Percentiles rank a stretch among this genome's conserved stretches.
Conservation (phyloP, 1,140 invertebrate genomes). For the Asbolus verrucosus region DNA sequence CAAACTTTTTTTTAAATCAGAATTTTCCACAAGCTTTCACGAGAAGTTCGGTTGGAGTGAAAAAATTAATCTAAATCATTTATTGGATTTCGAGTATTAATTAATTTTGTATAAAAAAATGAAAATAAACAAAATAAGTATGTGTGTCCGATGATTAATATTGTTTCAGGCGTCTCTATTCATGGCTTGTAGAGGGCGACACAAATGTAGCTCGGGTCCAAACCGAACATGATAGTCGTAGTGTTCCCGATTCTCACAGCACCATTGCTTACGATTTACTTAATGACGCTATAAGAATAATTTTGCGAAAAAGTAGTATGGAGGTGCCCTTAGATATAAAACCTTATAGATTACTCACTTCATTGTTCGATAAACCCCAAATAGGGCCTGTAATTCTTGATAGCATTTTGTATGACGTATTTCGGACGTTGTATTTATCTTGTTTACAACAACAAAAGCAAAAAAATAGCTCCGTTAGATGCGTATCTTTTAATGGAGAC, state of each 20-base stretch:
- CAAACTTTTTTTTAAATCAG: too few relatives aligned
- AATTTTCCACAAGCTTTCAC: too few relatives aligned
- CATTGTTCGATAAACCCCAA: conserved; percentile 90
- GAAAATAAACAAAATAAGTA: neutral
- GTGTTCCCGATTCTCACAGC: conserved; percentile 58
- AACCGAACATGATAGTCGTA: conserved; percentile 64
- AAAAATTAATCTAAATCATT: too few relatives aligned
- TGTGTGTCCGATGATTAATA: neutral
- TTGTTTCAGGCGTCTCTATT: conserved; percentile 77
- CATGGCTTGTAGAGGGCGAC: conserved; percentile 85
- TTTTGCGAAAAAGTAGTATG: conserved; percentile 71
- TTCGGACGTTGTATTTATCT: conserved; percentile 71
- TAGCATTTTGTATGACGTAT: conserved; percentile 87
- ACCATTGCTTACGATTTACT: conserved; percentile 74
- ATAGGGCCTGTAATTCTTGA: conserved; percentile 89
- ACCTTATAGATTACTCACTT: conserved; percentile 88
- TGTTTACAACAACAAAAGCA: conserved; percentile 62
- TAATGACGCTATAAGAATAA: conserved; percentile 74
- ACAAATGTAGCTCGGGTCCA: conserved; percentile 67
- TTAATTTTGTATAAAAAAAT: too few relatives aligned
- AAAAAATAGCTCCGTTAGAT: conserved; percentile 56
- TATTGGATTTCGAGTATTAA: too few relatives aligned
- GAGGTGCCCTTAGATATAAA: conserved; percentile 77
- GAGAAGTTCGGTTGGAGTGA: too few relatives aligned
- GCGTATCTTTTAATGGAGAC: conserved; percentile 63